Evolutionary conservation across 37 sponge, comb jelly and placozoan genomes (phyloP).

Genomic region (Crambe crambe): DNA sequence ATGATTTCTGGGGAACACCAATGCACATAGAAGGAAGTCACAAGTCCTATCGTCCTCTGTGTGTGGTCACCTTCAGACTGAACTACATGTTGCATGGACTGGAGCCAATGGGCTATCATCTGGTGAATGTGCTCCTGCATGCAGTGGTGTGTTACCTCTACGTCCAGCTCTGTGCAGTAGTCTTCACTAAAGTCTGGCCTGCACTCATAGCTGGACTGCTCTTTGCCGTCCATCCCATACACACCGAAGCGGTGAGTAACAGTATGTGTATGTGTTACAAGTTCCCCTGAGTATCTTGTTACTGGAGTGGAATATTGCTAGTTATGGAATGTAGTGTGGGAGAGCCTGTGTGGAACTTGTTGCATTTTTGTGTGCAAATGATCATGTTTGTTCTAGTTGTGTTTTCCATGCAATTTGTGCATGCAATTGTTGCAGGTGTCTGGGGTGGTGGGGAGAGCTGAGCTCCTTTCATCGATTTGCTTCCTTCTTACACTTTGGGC

Average conservation of each 20-base stretch:
- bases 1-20: constrained; percentile 98
- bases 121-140: constrained; percentile 87
- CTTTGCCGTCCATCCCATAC: constrained; percentile 70
- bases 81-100: constrained; percentile 85
- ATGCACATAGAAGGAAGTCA: constrained; percentile 85
- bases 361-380: neutral
- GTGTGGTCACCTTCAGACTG: constrained; percentile 83
- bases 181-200: constrained; percentile 49
- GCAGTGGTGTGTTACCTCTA: constrained; percentile 77
- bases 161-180: constrained; percentile 54
- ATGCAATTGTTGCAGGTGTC: constrained; percentile 62
- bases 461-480: constrained; percentile 78
- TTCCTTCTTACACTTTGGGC: constrained; percentile 60
- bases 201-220: constrained; percentile 76
- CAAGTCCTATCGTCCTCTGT: constrained; percentile 94
- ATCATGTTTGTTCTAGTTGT: neutral
- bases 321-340: neutral
- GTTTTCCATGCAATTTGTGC: no score
- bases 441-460: constrained; percentile 95
- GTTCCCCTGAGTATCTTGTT: neutral
- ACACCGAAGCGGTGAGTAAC: constrained; percentile 66
- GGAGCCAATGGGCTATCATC: constrained; percentile 87
- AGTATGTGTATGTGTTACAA: no score
- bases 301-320: neutral
- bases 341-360: neutral